Evolutionary conservation across 2,797 vertebrate genomes (phyloP), one percentile per base, ranked within the genome.

Genomic region (Lacerta bilineata): DNA sequence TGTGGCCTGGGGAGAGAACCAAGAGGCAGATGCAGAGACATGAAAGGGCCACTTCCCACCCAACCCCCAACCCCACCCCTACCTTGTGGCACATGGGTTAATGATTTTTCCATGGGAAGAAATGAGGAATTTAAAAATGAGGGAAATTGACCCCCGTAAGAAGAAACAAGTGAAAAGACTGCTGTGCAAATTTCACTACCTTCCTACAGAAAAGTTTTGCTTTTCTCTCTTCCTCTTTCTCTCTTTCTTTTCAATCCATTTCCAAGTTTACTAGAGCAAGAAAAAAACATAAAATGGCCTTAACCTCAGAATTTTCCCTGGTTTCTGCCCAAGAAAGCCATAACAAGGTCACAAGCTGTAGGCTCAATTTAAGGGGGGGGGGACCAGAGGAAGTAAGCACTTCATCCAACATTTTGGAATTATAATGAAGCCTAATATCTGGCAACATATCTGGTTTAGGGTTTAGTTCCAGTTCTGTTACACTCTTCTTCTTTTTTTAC

Each of bases 231-330:
- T 64, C 20, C 61, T 82, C 90, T 80, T 74, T 85, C 4, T 27
- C 66, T 61, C 29, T 29, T 86, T 18, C 72, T 84, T 27, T 33
- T 61, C 43, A 59, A 7, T 91, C 88, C 0, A 27, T 87, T 91
- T 85, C 91, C 4, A 81, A 85, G 89, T 91, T 93, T 64, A 72
- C 89, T 85, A 91, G 92, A 91, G 82, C 88, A 83, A 89, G 91
- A 80, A 79, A 92, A 93, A 93, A 41, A 89, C 55, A 83, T 88
- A 91, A 90, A 92, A 69, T n/a, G 0, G 74, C 64, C 46, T 41
- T 89, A 81, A 50, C 79, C 90, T 87, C 93, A 95, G 87, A 92
- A 93, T 93, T 93, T 93, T 80, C 50, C 91, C 87, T 91, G 86
- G 78, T 94, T 93, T 93, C 71, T 90, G 87, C 91, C 86, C 64